Evolutionary conservation across 2,113 vertebrate species (phyloP).

Genomic region (Okapia johnstoni): DNA sequence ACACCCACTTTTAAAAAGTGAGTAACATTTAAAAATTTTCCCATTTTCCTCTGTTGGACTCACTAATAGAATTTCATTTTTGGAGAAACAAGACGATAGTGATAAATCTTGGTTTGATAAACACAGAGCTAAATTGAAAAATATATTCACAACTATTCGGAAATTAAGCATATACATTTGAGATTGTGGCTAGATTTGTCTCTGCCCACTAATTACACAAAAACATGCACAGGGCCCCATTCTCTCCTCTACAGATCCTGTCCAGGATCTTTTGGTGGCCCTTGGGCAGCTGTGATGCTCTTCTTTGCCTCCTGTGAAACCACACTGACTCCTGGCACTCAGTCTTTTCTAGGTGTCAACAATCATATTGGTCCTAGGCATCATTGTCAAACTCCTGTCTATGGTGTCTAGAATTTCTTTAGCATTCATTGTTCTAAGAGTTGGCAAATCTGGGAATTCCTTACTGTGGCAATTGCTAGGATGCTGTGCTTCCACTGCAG

Average conservation of each 20-base stretch:
- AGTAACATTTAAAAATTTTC: background rate
- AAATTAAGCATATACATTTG: background rate
- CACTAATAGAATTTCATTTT: background rate
- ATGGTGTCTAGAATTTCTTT: background rate
- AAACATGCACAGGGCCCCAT: background rate
- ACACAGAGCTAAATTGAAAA: background rate
- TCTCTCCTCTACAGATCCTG: background rate
- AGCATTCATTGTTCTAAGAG: background rate
- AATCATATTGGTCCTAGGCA: background rate
- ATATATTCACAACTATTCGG: background rate
- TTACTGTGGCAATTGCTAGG: background rate
- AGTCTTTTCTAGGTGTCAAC: background rate
- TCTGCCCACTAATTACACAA: background rate
- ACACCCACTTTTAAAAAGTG: background rate
- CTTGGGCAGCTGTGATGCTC: background rate
- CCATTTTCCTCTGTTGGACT: background rate
- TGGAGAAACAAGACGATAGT: background rate
- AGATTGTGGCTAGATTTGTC: background rate
- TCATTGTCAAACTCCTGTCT: background rate
- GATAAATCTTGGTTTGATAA: background rate
- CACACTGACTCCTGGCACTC: background rate
- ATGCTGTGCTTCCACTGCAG: background rate
- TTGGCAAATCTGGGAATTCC: background rate
- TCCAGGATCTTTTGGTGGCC: background rate
- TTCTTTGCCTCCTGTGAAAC: background rate